Conservation (phyloP, 2,113 vertebrate genomes). For the Oxyruncus cristatus region DNA sequence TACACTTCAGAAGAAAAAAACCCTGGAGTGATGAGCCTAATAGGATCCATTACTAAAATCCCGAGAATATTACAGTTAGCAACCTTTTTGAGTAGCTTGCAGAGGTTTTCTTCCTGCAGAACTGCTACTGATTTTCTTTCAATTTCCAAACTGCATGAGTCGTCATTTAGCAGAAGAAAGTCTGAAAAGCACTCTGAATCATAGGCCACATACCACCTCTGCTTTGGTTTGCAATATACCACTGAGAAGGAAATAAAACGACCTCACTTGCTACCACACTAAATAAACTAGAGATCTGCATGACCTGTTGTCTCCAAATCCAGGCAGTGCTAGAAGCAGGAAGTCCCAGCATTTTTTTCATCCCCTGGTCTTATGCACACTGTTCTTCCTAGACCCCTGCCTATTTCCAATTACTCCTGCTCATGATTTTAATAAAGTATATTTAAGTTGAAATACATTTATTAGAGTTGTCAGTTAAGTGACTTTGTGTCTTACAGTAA, state of each 20-base stretch:
- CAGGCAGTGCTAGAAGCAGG: neutral
- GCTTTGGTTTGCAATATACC: neutral
- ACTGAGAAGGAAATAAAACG: neutral
- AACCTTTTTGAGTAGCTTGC: neutral
- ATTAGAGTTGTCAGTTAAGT: neutral
- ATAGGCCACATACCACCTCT: neutral
- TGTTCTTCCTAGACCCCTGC: neutral
- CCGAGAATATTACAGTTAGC: neutral
- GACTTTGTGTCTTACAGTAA: neutral
- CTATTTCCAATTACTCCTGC: neutral
- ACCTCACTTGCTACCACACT: neutral
- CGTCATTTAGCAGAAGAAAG: neutral
- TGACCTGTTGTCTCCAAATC: neutral
- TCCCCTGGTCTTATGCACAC: neutral
- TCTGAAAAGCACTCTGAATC: neutral
- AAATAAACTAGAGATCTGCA: neutral
- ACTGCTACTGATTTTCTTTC: neutral
- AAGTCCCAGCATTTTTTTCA: neutral
- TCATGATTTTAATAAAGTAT: neutral
- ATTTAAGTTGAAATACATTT: neutral
- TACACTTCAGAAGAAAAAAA: neutral
- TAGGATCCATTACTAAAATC: neutral
- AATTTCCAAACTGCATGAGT: neutral
- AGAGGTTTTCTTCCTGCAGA: neutral
- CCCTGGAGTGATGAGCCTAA: neutral